Evolutionary conservation across 2,888 invertebrate genomes (phyloP).

Genomic region (Apamea epomidion): DNA sequence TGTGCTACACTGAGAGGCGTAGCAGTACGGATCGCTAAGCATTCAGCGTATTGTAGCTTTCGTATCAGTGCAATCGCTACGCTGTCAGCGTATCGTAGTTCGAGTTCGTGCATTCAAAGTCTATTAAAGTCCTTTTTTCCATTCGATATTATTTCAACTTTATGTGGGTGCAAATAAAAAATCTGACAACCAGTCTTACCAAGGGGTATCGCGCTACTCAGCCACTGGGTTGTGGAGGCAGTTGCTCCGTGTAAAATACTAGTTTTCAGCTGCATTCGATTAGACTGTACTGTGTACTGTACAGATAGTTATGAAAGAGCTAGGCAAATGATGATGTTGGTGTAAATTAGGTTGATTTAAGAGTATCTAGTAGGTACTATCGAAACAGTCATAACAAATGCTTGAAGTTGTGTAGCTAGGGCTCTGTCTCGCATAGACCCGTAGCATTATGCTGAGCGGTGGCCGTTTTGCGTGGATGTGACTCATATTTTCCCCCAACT

Average conservation of each 20-base stretch:
- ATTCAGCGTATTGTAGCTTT: neutral
- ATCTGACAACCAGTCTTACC: neutral
- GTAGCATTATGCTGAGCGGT: no score
- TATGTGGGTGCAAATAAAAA: neutral
- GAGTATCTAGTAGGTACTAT: neutral
- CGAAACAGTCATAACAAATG: neutral
- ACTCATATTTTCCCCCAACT: no score
- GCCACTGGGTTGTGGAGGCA: neutral
- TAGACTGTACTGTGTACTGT: neutral
- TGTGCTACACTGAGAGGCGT: neutral
- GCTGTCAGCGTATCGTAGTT: neutral
- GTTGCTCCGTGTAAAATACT: neutral
- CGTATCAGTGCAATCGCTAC: neutral
- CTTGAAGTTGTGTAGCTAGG: neutral
- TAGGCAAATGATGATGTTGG: neutral
- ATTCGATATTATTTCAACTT: neutral
- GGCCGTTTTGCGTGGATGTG: no score
- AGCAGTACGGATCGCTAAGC: neutral
- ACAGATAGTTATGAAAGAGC: neutral
- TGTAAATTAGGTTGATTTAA: neutral
- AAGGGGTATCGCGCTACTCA: no score
- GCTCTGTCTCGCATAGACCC: no score
- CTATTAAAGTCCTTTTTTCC: neutral
- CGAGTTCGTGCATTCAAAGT: neutral
- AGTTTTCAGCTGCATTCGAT: neutral